These are phyloP conservation scores for Porites australiensis DNA, from an alignment of 64 coral and sea anemone species.

Conservation along the genomic window DNA sequence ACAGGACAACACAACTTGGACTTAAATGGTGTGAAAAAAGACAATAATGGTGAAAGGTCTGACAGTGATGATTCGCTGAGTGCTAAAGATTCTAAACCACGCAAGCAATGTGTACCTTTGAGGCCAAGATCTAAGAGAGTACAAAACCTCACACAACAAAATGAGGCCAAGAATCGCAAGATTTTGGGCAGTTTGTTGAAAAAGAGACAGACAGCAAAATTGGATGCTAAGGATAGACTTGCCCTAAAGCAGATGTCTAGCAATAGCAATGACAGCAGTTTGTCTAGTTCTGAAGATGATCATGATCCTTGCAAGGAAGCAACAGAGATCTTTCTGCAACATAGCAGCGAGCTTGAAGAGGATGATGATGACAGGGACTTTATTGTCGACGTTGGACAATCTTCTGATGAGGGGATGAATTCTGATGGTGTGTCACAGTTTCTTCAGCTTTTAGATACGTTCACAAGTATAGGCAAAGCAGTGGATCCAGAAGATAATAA, in stretches of 20 bases:
- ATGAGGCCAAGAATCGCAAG: constrained; percentile 40
- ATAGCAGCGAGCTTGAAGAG: constrained; percentile 57
- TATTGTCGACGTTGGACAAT: constrained; percentile 77
- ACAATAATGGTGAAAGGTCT: neutral
- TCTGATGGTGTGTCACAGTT: constrained; percentile 80
- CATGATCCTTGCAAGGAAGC: constrained; percentile 36
- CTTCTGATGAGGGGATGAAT: constrained; percentile 75
- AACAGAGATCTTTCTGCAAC: constrained; percentile 11
- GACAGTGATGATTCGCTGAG: constrained; percentile 5
- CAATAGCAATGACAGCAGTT: neutral
- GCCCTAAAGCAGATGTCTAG: neutral
- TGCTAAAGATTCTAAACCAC: neutral
- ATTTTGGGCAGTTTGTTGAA: constrained; percentile 64
- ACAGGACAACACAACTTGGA: neutral
- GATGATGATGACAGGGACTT: constrained; percentile 91
- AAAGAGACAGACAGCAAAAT: constrained; percentile 61
- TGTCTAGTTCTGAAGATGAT: constrained; percentile 14
- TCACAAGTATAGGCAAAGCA: constrained; percentile 31
- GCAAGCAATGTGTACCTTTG: neutral
- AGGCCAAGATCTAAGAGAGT: constrained; percentile 58
- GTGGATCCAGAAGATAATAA: neutral
- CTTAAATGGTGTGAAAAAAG: neutral
- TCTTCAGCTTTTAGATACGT: constrained; percentile 64
- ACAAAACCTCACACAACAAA: constrained; percentile 42
- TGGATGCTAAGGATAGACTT: constrained; percentile 46